These are phyloP conservation scores for Garrulus glandarius DNA, from an alignment of 2,797 vertebrate genomes.

Conservation along the genomic window DNA sequence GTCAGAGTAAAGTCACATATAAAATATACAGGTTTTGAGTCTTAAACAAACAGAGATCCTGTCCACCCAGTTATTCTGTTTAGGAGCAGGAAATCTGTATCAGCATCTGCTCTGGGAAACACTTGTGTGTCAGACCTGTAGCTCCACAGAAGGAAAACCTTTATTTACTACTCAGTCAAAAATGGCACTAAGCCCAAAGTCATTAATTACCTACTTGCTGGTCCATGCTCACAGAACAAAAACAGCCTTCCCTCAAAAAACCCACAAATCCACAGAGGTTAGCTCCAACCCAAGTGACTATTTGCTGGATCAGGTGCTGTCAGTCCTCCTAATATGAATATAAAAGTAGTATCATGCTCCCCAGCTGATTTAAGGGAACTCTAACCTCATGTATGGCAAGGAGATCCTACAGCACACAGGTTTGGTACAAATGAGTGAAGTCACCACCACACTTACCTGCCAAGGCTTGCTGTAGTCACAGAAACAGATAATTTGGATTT, in stretches of 20 bases:
- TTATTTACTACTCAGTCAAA: background rate
- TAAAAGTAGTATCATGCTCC: accelerated
- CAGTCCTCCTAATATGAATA: background rate
- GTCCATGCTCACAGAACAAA: background rate
- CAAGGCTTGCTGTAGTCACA: background rate
- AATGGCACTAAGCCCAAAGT: background rate
- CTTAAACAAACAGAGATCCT: background rate
- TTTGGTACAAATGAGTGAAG: background rate
- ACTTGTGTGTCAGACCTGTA: background rate
- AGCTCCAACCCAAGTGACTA: background rate
- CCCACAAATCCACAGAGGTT: background rate
- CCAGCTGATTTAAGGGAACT: background rate
- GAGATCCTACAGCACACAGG: background rate
- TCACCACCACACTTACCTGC: background rate
- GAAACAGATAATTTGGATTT: background rate
- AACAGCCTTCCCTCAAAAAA: background rate
- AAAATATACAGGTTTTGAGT: background rate
- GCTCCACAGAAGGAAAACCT: background rate
- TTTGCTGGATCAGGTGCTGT: background rate
- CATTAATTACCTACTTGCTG: background rate
- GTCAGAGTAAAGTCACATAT: background rate
- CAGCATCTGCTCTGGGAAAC: background rate
- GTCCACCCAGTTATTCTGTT: background rate
- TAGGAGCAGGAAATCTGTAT: background rate
- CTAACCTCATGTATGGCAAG: background rate